A percentile compares a stretch with the other conserved stretches of the same genome.
Evolutionary conservation across 2,888 invertebrate species (phyloP).

Genomic region (Parnassius orleans): DNA sequence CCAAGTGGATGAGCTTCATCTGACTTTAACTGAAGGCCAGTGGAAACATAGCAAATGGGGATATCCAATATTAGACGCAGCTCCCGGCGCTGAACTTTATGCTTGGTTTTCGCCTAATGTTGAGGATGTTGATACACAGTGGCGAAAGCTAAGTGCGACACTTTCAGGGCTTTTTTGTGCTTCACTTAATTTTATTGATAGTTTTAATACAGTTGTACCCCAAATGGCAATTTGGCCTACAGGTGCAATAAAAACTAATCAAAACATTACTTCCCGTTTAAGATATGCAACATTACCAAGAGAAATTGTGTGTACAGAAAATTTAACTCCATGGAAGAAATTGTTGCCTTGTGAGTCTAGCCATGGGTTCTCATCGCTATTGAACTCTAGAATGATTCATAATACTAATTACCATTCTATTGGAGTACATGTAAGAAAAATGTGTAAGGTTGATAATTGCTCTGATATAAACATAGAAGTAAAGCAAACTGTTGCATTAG

Average conservation of each 20-base stretch:
- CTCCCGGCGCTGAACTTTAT: conserved; percentile 96
- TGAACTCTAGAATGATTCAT: conserved; percentile 95
- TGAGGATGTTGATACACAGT: conserved; percentile 87
- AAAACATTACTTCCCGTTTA: conserved; percentile 78
- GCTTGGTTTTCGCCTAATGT: conserved; percentile 92
- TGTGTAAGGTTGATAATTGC: conserved; percentile 84
- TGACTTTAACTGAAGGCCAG: conserved; percentile 95
- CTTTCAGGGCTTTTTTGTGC: conserved; percentile 98
- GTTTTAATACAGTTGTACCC: conserved; percentile 91
- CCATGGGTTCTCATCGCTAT: conserved; percentile 91
- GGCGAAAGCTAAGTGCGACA: conserved; percentile 94
- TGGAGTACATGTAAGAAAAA: conserved; percentile 90
- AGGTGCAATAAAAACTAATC: conserved; percentile 78
- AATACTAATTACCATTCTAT: conserved; percentile 96
- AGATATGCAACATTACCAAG: conserved; percentile 95
- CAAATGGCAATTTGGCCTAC: conserved; percentile 90
- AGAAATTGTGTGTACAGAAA: conserved; percentile 99
- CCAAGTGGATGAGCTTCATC: conserved; percentile 93
- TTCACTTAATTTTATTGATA: conserved; percentile 96
- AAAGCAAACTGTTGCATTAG: conserved; percentile 91
- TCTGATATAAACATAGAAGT: conserved; percentile 86
- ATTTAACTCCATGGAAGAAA: conserved; percentile 99
- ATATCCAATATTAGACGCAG: conserved; percentile 93
- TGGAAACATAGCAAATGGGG: conserved; percentile 98
- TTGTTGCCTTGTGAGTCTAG: conserved; percentile 96